Base-by-base conservation (phyloP, 2,797 vertebrate genomes). In the Mormyrus hasselquistii region DNA sequence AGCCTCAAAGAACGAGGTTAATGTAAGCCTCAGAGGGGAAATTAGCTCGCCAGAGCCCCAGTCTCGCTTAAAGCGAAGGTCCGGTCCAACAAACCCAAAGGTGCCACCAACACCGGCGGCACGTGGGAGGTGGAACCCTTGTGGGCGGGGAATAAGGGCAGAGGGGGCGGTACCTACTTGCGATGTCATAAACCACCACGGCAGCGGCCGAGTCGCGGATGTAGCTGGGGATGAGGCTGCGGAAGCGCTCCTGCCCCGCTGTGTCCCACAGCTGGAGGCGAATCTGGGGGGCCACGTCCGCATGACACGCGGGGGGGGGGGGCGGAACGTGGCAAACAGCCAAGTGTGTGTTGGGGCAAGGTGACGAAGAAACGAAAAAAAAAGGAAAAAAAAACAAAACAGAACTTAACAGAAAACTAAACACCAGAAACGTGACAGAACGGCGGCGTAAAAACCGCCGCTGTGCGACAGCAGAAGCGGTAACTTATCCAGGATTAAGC, bases 141-240 rank as follows among this genome's bases (percentile, higher is more conserved):
- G 93, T 14, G 62, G 62, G 62, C 10, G 2, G 62, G 62, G 62
- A 29, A 69, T 34, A 14, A 69, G 62, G 62, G 62, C 25, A 92
- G 92, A 92, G 90, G 93, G 93, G 94, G 93, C 65, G 94, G 94
- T 96, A 98, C 98, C 97, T 97, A 98, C 96, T 98, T 94, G 96
- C 97, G 95, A 99, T 97, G 94, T 98, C 97, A 95, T 97, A 98
- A 96, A 98, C 97, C 94, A 98, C 97, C 94, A 98, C 96, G 91
- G 97, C 97, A 89, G 97, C 97, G 38, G 97, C 96, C 38, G 73
- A 98, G 95, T 98, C 97, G n/a, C 96, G 95, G 95, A 98, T 98
- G 96, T 97, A 98, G 95, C 97, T 98, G 95, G 96, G 97, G 94
- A 98, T 98, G 96, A 98, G 96, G 93, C 97, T 98, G 96, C 97